Evolutionary conservation across 2,797 vertebrate genomes (phyloP).

Genomic region (Florisuga fusca): DNA sequence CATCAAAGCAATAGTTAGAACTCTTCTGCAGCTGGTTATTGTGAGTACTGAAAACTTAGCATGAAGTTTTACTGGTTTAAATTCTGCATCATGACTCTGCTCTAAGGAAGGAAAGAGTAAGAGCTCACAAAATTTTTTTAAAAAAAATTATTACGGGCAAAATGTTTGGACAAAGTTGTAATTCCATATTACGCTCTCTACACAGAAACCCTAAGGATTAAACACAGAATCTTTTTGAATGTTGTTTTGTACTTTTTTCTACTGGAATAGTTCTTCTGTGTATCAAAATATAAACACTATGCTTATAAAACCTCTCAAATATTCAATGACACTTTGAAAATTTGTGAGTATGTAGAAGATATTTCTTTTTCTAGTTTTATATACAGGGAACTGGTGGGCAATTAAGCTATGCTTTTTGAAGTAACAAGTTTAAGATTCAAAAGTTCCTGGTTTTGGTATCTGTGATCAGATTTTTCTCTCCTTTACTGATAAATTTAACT

Average conservation of each 20-base stretch:
- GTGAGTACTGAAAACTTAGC: background rate
- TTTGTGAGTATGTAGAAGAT: background rate
- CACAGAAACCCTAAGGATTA: background rate
- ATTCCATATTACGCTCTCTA: background rate
- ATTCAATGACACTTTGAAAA: background rate
- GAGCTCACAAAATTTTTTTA: background rate
- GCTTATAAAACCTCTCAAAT: background rate
- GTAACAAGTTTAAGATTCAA: background rate
- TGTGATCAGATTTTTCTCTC: background rate
- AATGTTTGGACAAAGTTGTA: background rate
- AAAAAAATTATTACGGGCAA: background rate
- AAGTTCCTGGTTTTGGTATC: background rate
- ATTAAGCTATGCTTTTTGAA: background rate
- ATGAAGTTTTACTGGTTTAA: background rate
- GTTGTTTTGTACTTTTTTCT: no score
- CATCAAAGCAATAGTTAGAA: background rate
- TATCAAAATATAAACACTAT: no score
- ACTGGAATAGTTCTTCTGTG: no score
- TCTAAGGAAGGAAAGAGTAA: background rate
- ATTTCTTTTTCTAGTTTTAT: background rate
- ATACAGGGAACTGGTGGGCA: background rate
- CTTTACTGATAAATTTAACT: background rate
- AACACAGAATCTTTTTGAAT: background rate
- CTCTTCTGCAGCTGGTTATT: background rate
- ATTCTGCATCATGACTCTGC: background rate